Base-by-base conservation (phyloP, 2,888 invertebrate species). In the Agonopterix subpropinquella region DNA sequence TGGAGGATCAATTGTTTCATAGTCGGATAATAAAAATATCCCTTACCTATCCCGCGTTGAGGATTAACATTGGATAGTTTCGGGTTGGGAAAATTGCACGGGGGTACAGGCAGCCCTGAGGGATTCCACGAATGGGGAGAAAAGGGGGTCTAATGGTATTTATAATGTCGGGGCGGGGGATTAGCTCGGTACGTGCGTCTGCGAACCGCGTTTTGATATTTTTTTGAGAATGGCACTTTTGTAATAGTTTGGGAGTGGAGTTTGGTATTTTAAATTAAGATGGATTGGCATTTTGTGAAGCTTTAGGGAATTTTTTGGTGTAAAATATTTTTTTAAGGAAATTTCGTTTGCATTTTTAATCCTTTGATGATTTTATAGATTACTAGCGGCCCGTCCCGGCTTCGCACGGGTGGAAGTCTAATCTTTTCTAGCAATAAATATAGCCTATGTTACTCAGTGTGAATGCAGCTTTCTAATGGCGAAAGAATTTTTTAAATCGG, bases 41-140 rank as follows among this genome's bases (percentile, higher is more conserved):
- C 28, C 65, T 68, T 70, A 70, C 72, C 64, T 70, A 64, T 59
- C 58, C 68, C 62, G 61, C 55, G 54, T 58, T 51, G 61, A 69
- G 83, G 81, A 83, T 84, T 83, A 85, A 73, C 72, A 67, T 64
- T 65, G 73, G 68, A 78, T 83, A 85, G 83, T 84, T 82, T 64
- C 54, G 68, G 76, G 67, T 64, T 62, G 67, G 68, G 70, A 67
- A 71, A 75, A 73, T 77, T 73, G 74, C 69, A 61, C 62, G 62
- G 70, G 72, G 48, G 44, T 48, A 43, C 44, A 43, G 47, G 45
- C 44, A 39, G 47, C 52, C 52, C 48, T 18, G 18, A 43, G 47
- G 47, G 46, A 47, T 45, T 43, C 46, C 11, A 41, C 43, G 47
- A 46, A 44, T 45, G 11, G 64, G 70, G 70, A 61, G 45, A 54